Base-by-base conservation (phyloP, 2,113 vertebrate species). In the Datnioides undecimradiatus region DNA sequence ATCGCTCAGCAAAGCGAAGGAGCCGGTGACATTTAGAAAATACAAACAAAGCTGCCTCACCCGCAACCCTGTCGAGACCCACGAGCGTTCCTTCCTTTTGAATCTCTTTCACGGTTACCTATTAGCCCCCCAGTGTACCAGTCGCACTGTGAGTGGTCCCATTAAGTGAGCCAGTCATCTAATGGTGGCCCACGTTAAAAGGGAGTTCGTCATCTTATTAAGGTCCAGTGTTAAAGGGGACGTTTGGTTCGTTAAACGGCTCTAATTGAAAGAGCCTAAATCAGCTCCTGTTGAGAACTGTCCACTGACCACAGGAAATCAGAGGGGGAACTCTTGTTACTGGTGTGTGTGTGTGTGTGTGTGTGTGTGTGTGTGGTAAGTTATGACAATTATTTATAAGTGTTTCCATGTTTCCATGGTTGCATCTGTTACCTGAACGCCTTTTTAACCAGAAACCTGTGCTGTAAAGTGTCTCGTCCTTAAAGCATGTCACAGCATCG, bases 181-280 rank as follows among this genome's bases (percentile, higher is more conserved):
- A 62, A 72, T 23, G 60, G 67, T 6, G 11, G 54, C 31, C 36
- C 1, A 33, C 21, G 38, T 57, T 57, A 48, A 29, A 67, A 49
- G 27, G 41, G 34, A 65, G 58, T 31, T 25, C 45, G 60, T 62
- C 55, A 7, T 34, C 36, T 43, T 60, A 45, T 71, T 67, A 59
- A 40, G 14, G 51, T 52, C 27, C 38, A 5, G 57, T 33, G 43
- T 69, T 81, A 51, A 64, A 69, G 23, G 49, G 68, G 25, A 14
- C 23, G 27, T 9, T 25, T 40, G 55, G 70, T 55, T 78, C 52
- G 36, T 82, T 71, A 82, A 64, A 65, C 57, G 55, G 69, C 70
- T 71, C n/a, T 71, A 72, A 87, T 79, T 83, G 66, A 79, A 67
- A 76, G 27, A 67, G 40, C 4, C 19, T 75, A 62, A 60, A 79